Evolutionary conservation across 2,113 vertebrate species (phyloP).

Genomic region (Catharus fuscescens): DNA sequence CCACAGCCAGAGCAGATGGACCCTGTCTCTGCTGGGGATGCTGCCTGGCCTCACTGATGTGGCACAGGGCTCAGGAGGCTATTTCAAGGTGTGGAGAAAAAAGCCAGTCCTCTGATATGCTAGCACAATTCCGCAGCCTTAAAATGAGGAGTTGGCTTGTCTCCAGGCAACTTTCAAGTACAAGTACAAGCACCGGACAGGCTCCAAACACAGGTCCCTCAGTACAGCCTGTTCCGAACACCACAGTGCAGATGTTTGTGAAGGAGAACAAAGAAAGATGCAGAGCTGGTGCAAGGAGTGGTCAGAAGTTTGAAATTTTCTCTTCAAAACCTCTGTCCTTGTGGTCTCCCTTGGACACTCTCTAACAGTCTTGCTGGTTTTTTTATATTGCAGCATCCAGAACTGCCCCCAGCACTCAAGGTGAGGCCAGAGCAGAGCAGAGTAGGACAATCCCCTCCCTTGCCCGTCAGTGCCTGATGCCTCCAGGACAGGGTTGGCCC

Average conservation of each 20-base stretch:
- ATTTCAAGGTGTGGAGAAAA: not conserved
- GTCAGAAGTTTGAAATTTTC: not conserved
- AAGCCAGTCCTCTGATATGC: not conserved
- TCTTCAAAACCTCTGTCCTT: not conserved
- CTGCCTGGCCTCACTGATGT: not conserved
- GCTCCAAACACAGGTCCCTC: constrained; percentile 9
- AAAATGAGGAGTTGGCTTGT: not conserved
- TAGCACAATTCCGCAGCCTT: constrained; percentile 8
- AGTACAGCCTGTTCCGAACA: constrained; percentile 40
- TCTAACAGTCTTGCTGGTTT: not conserved
- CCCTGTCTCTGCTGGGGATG: not conserved
- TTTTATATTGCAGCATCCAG: not conserved
- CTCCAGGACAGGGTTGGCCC: not conserved
- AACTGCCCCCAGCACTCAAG: accelerated
- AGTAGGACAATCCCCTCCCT: not conserved
- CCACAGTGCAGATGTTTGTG: not conserved
- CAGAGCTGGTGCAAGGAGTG: not conserved
- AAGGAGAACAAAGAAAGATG: not conserved
- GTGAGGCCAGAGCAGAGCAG: not conserved
- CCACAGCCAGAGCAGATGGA: not conserved
- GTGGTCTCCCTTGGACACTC: not conserved
- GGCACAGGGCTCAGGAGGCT: not conserved
- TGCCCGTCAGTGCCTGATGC: accelerated
- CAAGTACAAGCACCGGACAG: not conserved
- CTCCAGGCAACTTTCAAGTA: not conserved